Conservation (phyloP, 1,140 invertebrate species). For the Drosophila nikananu region DNA sequence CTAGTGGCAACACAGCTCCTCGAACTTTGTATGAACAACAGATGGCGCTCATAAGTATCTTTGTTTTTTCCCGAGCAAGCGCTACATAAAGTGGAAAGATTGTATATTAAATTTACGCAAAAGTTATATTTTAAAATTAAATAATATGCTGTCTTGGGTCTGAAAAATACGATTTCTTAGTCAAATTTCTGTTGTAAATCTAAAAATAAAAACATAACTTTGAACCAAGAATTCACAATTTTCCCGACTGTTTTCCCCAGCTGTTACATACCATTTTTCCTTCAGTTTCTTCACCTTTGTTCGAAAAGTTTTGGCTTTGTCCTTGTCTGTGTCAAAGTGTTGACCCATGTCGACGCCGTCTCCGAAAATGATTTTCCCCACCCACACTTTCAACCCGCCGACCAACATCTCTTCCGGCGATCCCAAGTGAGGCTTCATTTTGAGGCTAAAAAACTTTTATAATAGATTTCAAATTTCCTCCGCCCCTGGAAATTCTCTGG, state of each 20-base stretch:
- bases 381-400: background rate
- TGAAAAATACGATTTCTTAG: background rate
- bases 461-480: constrained; percentile 79
- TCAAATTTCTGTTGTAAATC: background rate
- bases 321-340: constrained; percentile 52
- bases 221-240: background rate
- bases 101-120: too few relatives aligned
- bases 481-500: constrained; percentile 53
- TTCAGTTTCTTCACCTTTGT: constrained; percentile 24
- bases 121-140: too few relatives aligned
- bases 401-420: constrained; percentile 10
- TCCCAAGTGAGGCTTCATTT: constrained; percentile 49
- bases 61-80: too few relatives aligned
- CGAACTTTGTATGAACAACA: too few relatives aligned
- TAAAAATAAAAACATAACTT: background rate
- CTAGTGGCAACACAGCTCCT: too few relatives aligned
- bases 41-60: too few relatives aligned
- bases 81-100: too few relatives aligned
- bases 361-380: constrained; percentile 33
- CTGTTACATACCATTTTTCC: constrained; percentile 14
- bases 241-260: background rate
- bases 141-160: too few relatives aligned
- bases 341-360: constrained; percentile 52
- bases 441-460: constrained; percentile 72
- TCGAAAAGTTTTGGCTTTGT: constrained; percentile 30